These are phyloP conservation scores for Clivina fossor DNA, from an alignment of 2,888 invertebrate species.

Conservation along the genomic window DNA sequence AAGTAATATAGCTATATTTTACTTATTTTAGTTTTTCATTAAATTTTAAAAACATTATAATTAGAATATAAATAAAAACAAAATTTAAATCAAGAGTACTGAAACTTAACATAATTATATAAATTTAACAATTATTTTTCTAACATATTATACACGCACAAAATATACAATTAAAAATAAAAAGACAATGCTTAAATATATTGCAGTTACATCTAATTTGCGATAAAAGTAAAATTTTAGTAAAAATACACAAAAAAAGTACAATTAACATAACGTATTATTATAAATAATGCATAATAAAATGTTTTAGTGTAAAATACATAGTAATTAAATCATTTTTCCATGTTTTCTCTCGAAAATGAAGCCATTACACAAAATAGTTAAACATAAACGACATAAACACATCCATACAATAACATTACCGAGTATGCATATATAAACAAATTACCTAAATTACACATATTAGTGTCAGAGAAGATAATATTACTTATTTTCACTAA, in stretches of 20 bases:
- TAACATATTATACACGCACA: no score
- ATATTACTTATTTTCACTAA: conserved; percentile 25
- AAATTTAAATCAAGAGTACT: no score
- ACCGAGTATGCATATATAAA: conserved; percentile 23
- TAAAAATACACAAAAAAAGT: neutral
- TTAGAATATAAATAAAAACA: no score
- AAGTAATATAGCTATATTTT: no score
- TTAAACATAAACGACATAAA: conserved; percentile 22
- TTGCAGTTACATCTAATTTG: no score
- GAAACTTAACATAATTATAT: no score
- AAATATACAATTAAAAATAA: no score
- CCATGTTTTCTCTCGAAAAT: conserved; percentile 26
- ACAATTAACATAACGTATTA: conserved; percentile 1
- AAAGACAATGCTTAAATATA: no score
- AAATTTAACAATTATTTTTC: no score
- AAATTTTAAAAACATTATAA: no score
- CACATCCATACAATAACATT: conserved; percentile 28
- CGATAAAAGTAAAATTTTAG: no score
- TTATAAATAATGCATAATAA: neutral
- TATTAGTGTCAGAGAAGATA: conserved; percentile 25
- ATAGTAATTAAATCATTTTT: conserved; percentile 22
- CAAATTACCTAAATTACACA: conserved; percentile 30
- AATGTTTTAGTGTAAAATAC: conserved; percentile 19
- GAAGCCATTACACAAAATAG: conserved; percentile 25
- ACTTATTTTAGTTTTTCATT: no score